Conservation (phyloP, 64 coral and sea anemone species). For the Astreopora myriophthalma region DNA sequence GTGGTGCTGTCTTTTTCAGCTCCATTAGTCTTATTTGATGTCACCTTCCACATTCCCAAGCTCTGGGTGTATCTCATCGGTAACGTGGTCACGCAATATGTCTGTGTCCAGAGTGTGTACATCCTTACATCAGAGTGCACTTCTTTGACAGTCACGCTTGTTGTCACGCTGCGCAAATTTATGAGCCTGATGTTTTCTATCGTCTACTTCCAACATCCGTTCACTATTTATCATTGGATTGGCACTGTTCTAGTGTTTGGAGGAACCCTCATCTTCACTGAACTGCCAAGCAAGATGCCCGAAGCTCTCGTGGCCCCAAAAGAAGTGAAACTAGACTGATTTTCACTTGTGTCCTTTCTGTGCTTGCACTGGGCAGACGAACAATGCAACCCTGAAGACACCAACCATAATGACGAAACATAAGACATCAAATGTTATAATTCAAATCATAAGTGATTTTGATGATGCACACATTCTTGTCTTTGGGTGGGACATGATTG, state of each 20-base stretch:
- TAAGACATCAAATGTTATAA: background rate
- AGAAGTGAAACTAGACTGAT: constrained; percentile 72
- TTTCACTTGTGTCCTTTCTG: background rate
- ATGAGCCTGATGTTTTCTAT: constrained; percentile 90
- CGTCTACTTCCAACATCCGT: constrained; percentile 88
- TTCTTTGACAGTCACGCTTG: constrained; percentile 93
- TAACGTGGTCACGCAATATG: constrained; percentile 88
- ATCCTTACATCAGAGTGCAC: constrained; percentile 89
- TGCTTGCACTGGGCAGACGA: background rate
- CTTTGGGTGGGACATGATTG: background rate
- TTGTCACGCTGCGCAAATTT: constrained; percentile 95
- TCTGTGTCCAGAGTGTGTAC: constrained; percentile 90
- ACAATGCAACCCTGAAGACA: background rate
- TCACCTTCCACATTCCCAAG: constrained; percentile 65
- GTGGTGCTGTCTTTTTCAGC: constrained; percentile 37
- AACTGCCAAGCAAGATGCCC: constrained; percentile 75
- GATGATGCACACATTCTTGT: background rate
- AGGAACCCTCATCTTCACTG: constrained; percentile 86
- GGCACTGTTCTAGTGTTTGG: constrained; percentile 83
- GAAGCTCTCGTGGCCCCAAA: constrained; percentile 48
- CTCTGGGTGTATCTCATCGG: constrained; percentile 87
- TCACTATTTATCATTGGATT: constrained; percentile 92
- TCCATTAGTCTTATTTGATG: constrained; percentile 65
- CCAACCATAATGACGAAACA: background rate
- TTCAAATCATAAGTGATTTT: background rate